phyloP scores from a whole-genome alignment of 2,888 invertebrate species.

The Cinara cedri region DNA sequence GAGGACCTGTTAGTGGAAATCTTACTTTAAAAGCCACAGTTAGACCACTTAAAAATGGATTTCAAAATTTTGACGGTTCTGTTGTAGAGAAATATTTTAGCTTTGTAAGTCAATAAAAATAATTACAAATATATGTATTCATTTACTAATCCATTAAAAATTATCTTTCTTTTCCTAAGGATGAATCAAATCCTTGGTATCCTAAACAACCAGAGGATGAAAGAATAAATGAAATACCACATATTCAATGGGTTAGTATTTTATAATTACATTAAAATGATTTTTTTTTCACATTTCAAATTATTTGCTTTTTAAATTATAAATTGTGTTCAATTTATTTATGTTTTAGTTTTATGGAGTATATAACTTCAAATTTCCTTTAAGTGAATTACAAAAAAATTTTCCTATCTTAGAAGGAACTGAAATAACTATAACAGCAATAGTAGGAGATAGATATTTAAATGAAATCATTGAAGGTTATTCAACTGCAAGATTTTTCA shows the following conservation, averaged over 20 bases:
- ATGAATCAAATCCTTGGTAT: constrained; percentile 84
- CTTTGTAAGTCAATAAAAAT: constrained; percentile 68
- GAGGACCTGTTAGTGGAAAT: constrained; percentile 88
- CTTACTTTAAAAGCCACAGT: constrained; percentile 82
- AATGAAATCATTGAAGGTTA: constrained; percentile 86
- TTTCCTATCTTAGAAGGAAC: constrained; percentile 75
- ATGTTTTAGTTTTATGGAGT: constrained; percentile 82
- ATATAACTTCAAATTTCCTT: constrained; percentile 84
- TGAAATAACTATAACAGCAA: constrained; percentile 83
- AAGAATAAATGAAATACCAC: constrained; percentile 66
- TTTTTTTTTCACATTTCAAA: too few relatives aligned
- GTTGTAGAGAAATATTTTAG: constrained; percentile 76
- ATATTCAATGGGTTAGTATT: constrained; percentile 73
- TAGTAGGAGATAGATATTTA: constrained; percentile 85
- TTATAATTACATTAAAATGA: neutral
- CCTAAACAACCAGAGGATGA: constrained; percentile 65
- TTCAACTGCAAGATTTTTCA: constrained; percentile 85
- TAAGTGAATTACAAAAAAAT: constrained; percentile 75
- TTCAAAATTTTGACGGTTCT: constrained; percentile 62
- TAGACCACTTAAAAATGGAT: constrained; percentile 68
- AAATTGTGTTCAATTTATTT: constrained; percentile 16
- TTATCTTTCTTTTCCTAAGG: constrained; percentile 63
- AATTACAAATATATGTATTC: neutral
- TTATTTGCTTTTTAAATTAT: too few relatives aligned
- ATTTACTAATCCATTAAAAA: neutral